Evolutionary conservation across 2,888 invertebrate species (phyloP), one percentile per base, ranked within the genome.

Genomic region (Microctonus brassicae): DNA sequence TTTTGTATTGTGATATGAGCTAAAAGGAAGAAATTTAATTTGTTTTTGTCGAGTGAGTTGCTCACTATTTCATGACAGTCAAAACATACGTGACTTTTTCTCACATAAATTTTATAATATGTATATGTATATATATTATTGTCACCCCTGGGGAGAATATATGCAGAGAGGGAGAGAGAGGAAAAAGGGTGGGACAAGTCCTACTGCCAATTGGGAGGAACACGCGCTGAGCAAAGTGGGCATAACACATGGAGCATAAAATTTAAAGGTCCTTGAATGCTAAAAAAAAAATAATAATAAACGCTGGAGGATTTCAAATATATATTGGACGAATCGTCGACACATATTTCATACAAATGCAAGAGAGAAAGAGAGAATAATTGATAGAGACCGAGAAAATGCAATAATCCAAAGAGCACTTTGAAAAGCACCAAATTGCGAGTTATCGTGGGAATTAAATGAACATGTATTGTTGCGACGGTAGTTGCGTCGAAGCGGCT

Each of bases 81-180:
- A 79, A 81, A 81, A 78, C 77, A 80, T 78, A 79, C 81, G 79
- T 81, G 80, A 81, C 79, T 79, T 73, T 68, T 76, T 72, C 47
- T 42, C 57, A 26, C 36, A 10, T 24, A 24, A 24, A 11, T 34
- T 13, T 53, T 29, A 13, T 6, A 26, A 33, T 33, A 17, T 29
- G 7, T 11, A 47, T 13, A n/a, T 29, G n/a, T n/a, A n/a, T 29
- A 7, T 5, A 3, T 7, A 2, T 22, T 22, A 39, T 24, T 9
- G 13, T 33, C n/a, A 24, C 34, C 10, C 55, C 33, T 10, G 17
- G 47, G 4, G 62, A 24, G 20, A 47, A 17, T 17, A 17, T 17
- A n/a, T 2, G 9, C 7, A 17, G 4, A 47, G 17, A 47, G 47
- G 17, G 36, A 22, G 26, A n/a, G 47, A 20, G 24, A 13, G 17